Evolutionary conservation across 2,888 invertebrate species (phyloP), one percentile per base, ranked within the genome.

Genomic region (Laothoe populi): DNA sequence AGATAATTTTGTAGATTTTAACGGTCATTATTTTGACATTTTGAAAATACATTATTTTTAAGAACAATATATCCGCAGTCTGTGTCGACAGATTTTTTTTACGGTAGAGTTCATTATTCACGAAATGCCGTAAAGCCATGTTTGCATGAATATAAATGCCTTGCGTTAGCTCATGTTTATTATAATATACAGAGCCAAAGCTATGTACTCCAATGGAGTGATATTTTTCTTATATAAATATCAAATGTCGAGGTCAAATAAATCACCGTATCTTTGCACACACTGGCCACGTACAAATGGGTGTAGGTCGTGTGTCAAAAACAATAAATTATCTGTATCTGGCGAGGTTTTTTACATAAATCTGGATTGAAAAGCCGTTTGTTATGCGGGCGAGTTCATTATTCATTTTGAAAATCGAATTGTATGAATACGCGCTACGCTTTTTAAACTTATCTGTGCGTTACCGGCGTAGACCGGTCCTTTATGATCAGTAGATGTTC

Each of bases 301-400:
- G 44, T 57, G 11, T 61, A 44, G 57, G 45, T 61, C 23, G 38
- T 57, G 44, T 24, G 46, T 57, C 57, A 38, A 45, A 57, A 62
- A 57, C 57, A 62, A 62, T 45, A 62, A 62, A 62, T 62, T 24
- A 35, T 31, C 23, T 0, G 35, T 24, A 23, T 35, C 46, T 23
- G 23, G 38, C 57, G 44, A 44, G 23, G 5, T 57, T 62, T 57
- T 46, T 46, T 57, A 35, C 45, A 35, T 24, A 16, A 10, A 7
- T 24, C 11, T 31, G 44, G 10, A 57, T 38, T 45, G 38, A 46
- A 62, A 62, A 57, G 45, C 45, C 61, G 57, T 57, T 62, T 62
- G 38, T 62, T 62, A 46, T 10, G 38, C 38, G 35, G 23, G 16
- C 8, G 35, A 35, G 21, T 46, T 57, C 45, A 38, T 57, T 62